A percentile compares a stretch with the other conserved stretches of the same genome.
Evolutionary conservation across 1,140 invertebrate species (phyloP).

Genomic region (Stegodyphus dumicola): DNA sequence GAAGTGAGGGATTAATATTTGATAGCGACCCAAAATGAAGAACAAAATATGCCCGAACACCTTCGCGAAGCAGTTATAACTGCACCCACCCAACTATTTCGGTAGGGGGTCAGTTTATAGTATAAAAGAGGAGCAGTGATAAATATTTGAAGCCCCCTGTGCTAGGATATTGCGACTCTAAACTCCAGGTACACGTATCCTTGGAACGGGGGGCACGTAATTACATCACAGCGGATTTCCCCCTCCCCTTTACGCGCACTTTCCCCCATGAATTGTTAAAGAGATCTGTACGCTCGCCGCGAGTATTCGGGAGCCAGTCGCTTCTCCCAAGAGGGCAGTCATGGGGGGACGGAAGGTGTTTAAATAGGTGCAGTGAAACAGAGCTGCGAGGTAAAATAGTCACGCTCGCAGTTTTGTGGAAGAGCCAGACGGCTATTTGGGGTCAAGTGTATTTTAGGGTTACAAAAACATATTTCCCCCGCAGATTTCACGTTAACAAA

Average conservation of each 20-base stretch:
- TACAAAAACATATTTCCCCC: constrained; percentile 43
- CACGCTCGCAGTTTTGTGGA: constrained; percentile 39
- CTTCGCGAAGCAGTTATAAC: constrained; percentile 45
- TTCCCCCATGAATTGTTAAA: constrained; percentile 55
- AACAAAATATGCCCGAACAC: constrained; percentile 56
- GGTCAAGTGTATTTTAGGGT: constrained; percentile 55
- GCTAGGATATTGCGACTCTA: constrained; percentile 54
- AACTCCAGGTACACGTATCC: constrained; percentile 52
- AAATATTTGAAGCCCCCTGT: constrained; percentile 50
- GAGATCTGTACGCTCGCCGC: constrained; percentile 9
- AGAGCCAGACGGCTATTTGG: constrained; percentile 39
- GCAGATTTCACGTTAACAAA: constrained; percentile 55
- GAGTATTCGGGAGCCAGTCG: not conserved
- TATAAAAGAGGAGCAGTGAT: constrained; percentile 58
- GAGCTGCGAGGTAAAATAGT: constrained; percentile 48
- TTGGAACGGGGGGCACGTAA: constrained; percentile 23
- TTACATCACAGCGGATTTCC: constrained; percentile 42
- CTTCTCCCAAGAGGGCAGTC: constrained; percentile 24
- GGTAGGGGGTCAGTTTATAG: constrained; percentile 44
- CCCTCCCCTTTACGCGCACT: constrained; percentile 18
- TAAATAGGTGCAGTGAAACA: constrained; percentile 42
- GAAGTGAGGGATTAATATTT: constrained; percentile 58
- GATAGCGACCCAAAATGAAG: constrained; percentile 47
- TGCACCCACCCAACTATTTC: constrained; percentile 26
- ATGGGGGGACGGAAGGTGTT: constrained; percentile 25